Percentiles rank a stretch among this genome's conserved stretches.
These are phyloP conservation scores for Petrocephalus schoutedeni DNA, from an alignment of 2,797 vertebrate species.

Conservation along the genomic window DNA sequence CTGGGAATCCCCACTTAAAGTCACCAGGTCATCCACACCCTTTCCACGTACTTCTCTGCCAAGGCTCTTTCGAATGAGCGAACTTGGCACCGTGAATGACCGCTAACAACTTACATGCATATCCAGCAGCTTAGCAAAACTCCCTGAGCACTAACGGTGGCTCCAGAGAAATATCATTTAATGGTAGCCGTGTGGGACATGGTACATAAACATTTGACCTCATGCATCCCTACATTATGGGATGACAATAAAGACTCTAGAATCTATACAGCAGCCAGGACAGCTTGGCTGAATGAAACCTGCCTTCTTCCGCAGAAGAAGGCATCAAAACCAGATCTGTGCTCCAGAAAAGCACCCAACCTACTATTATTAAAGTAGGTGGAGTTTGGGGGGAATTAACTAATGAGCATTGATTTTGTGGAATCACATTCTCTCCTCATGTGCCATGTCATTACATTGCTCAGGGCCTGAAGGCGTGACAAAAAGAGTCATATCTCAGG, in stretches of 20 bases:
- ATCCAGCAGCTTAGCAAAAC: background rate
- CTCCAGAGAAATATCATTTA: background rate
- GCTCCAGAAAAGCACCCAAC: background rate
- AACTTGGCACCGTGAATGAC: background rate
- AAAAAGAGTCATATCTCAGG: background rate
- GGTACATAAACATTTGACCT: background rate
- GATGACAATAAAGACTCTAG: background rate
- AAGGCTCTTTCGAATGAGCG: background rate
- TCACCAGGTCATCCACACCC: background rate
- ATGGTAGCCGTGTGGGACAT: background rate
- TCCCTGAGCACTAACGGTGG: background rate
- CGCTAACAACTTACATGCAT: background rate
- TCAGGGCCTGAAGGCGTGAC: background rate
- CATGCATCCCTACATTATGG: background rate
- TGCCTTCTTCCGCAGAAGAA: no score
- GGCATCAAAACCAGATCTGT: background rate
- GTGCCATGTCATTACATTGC: background rate
- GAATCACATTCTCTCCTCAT: background rate
- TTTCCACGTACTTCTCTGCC: background rate
- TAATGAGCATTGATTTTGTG: background rate
- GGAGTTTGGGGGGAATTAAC: background rate
- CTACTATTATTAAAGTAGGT: background rate
- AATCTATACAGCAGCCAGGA: background rate
- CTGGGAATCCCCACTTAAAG: background rate
- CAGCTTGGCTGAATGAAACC: background rate